Evolutionary conservation across 2,888 invertebrate genomes (phyloP), one percentile per base, ranked within the genome.

Genomic region (Fabriciana adippe): DNA sequence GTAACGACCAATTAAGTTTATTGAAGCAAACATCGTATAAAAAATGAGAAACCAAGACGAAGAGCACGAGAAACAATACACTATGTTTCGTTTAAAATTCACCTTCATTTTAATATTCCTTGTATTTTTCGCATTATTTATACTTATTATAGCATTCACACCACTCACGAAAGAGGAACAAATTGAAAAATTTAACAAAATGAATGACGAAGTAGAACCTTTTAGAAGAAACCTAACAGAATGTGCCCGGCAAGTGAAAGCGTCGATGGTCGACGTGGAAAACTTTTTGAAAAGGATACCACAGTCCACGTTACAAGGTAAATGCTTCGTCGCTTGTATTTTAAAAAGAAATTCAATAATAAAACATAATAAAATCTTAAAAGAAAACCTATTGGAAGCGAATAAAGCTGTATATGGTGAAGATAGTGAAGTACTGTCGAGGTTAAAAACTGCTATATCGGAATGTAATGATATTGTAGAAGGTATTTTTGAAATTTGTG

Each of bases 241-340:
- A 71, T 92, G 92, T 75, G 89, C 90, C 21, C 80, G 83, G 0
- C 89, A 92, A 79, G 90, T 89, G 0, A 87, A 84, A 74, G 92
- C 92, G 0, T 81, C 86, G 0, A 85, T 81, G 83, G 76, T 74
- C 0, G 92, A 91, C 54, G 85, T 92, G 0, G 91, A 92, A 68
- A 80, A 83, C 47, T 92, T 92, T 65, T 72, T 92, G 13, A 90
- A 91, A 73, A 77, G 89, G 59, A 79, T 90, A 50, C 92, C 92
- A 0, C 91, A 90, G 57, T 74, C 80, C 0, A 79, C 86, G 0
- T 72, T 82, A 74, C 81, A 89, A 71, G 92, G 92, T 0, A 91
- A 92, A 79, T 92, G 92, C 60, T 89, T 92, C 69, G 92, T 92
- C 1, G 92, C 92, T 0, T 92, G 92, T 67, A 90, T 92, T 47